Evolutionary conservation across 2,888 invertebrate genomes (phyloP).

Genomic region (Eucriotettix oculatus): DNA sequence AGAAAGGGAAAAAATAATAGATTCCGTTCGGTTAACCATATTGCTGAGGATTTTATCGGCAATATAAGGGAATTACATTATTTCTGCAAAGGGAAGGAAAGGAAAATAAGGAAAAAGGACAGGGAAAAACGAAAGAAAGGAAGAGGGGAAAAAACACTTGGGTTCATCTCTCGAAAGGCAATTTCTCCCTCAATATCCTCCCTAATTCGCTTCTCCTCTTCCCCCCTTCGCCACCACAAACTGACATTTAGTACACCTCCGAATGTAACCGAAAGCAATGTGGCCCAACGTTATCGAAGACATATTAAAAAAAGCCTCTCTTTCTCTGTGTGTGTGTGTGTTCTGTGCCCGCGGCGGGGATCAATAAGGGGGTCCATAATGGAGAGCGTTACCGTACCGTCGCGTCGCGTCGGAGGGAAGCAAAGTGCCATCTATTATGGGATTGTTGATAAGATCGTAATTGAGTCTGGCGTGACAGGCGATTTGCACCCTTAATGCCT

Average conservation of each 20-base stretch:
- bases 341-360: neutral
- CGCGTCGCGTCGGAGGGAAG: slow-evolving; percentile 2
- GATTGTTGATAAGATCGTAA: slow-evolving; percentile 12
- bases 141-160: neutral
- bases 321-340: neutral
- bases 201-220: neutral
- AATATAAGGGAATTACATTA: neutral
- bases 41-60: neutral
- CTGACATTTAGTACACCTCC: neutral
- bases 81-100: neutral
- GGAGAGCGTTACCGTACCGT: neutral
- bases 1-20: neutral
- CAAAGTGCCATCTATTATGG: slow-evolving; percentile 11
- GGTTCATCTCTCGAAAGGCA: neutral
- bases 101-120: neutral
- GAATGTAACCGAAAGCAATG: neutral
- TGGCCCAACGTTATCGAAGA: slow-evolving; percentile 2
- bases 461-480: slow-evolving; percentile 11
- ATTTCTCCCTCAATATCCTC: neutral
- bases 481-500: slow-evolving; percentile 12
- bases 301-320: neutral
- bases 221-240: neutral
- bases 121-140: neutral
- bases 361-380: slow-evolving; percentile 6
- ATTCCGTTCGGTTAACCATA: neutral